phyloP scores from a whole-genome alignment of 2,797 vertebrate genomes.

The Podarcis lilfordi region DNA sequence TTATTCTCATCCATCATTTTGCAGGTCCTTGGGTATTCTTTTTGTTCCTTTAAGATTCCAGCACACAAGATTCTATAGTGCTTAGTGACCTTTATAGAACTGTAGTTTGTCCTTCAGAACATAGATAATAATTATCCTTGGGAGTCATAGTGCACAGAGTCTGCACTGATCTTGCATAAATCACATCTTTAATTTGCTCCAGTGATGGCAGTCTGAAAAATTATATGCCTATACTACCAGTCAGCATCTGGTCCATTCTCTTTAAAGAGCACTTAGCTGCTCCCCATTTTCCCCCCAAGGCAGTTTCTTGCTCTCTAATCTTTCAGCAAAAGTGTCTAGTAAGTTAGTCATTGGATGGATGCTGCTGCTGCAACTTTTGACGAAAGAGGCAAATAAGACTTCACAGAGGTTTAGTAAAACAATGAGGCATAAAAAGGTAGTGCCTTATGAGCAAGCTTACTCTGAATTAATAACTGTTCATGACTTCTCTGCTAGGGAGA shows the following conservation, averaged over 20 bases:
- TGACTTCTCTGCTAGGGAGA: no score
- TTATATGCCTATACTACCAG: conserved; percentile 38
- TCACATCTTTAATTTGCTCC: conserved; percentile 15
- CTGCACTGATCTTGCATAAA: conserved; percentile 1
- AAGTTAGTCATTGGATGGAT: conserved; percentile 15
- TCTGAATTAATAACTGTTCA: neutral
- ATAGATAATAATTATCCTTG: conserved; percentile 47
- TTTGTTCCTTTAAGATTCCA: conserved; percentile 6
- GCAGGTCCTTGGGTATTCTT: conserved; percentile 4
- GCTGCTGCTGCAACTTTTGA: neutral
- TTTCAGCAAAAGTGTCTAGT: neutral
- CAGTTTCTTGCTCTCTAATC: neutral
- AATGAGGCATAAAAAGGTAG: neutral
- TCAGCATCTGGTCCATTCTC: conserved; percentile 43
- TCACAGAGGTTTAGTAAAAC: neutral
- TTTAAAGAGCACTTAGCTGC: conserved; percentile 6
- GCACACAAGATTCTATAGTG: neutral
- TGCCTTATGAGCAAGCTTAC: neutral
- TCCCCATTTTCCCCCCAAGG: neutral
- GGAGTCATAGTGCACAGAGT: conserved; percentile 23
- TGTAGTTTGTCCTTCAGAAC: conserved; percentile 2
- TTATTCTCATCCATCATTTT: conserved; percentile 22
- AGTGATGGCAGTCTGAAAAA: conserved; percentile 18
- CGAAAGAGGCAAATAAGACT: neutral
- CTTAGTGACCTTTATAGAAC: conserved; percentile 39